Evolutionary conservation across 2,888 invertebrate species (phyloP).

Genomic region (Rosalia funebris): DNA sequence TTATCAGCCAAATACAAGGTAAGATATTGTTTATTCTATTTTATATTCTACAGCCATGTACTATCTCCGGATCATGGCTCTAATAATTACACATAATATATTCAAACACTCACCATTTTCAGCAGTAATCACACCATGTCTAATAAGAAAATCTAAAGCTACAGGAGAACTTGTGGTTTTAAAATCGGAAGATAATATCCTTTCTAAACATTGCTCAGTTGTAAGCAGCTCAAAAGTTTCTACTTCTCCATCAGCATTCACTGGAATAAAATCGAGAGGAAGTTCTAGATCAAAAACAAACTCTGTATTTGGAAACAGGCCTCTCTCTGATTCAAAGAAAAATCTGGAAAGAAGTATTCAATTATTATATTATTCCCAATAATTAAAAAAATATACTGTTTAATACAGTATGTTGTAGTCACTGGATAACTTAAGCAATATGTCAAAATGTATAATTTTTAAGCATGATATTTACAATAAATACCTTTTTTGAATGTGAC

Average conservation of each 20-base stretch:
- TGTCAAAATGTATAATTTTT: too few species aligned
- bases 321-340: conserved; percentile 92
- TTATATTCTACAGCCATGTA: too few species aligned
- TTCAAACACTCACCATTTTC: conserved; percentile 81
- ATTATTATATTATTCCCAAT: neutral
- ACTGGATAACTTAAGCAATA: too few species aligned
- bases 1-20: too few species aligned
- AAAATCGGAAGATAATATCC: conserved; percentile 84
- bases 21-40: too few species aligned
- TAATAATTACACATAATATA: too few species aligned
- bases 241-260: conserved; percentile 94
- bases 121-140: conserved; percentile 88
- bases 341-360: conserved; percentile 66
- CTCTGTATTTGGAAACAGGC: conserved; percentile 93
- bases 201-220: conserved; percentile 83
- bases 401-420: too few species aligned
- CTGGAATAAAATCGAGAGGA: conserved; percentile 89
- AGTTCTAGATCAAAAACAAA: conserved; percentile 93
- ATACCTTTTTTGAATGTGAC: too few species aligned
- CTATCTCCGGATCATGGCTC: too few species aligned
- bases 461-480: too few species aligned
- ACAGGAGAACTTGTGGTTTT: conserved; percentile 95
- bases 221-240: conserved; percentile 89
- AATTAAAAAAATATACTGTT: neutral
- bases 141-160: conserved; percentile 89